These are phyloP conservation scores for Ostrea edulis DNA, from an alignment of 1,140 invertebrate genomes.

Conservation along the genomic window DNA sequence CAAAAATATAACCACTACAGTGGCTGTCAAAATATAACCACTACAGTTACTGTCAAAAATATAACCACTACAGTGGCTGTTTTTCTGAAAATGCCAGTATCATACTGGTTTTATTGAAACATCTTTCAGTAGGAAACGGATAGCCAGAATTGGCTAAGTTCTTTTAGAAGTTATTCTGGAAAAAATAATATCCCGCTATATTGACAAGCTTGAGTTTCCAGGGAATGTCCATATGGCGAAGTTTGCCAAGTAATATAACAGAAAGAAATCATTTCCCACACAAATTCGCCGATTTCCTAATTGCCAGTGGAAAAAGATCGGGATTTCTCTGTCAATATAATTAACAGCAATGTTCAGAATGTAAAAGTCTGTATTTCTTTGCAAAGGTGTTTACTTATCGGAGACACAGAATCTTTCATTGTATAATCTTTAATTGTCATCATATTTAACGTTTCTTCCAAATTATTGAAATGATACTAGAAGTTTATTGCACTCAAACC, in stretches of 20 bases:
- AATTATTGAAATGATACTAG: neutral
- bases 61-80: neutral
- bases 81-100: too few species aligned
- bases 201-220: neutral
- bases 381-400: neutral
- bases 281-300: neutral
- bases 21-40: neutral
- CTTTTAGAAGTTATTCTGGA: neutral
- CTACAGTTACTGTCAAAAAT: neutral
- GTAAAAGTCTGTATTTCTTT: constrained; percentile 20
- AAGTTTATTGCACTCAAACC: neutral
- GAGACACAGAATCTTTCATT: neutral
- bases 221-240: neutral
- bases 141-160: neutral
- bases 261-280: neutral
- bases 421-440: constrained; percentile 6
- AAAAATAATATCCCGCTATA: neutral
- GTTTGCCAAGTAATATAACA: neutral
- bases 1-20: neutral
- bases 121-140: neutral
- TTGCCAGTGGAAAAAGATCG: neutral
- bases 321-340: neutral
- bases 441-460: neutral
- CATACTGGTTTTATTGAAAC: neutral
- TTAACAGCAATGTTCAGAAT: neutral